Base-by-base conservation (phyloP, 1,140 invertebrate genomes). In the Neodiprion virginianus region DNA sequence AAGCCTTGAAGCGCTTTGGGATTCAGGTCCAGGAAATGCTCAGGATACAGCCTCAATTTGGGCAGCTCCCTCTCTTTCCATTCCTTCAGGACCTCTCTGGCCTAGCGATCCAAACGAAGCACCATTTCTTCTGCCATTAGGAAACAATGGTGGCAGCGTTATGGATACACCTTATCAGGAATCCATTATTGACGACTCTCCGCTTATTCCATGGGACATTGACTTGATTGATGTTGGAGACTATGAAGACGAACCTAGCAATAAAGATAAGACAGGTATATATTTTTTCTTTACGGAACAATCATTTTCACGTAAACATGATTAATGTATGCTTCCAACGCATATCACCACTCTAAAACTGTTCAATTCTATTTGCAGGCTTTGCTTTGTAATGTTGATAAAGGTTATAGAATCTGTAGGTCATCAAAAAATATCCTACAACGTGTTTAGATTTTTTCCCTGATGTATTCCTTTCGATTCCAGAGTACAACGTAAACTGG, bases 1-100 rank as follows among this genome's bases (percentile, higher is more conserved):
- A 66, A 92, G 89, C 80, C 87, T 93, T n/a, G 91, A 93, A 81
- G 91, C 92, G 47, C 82, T 93, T 53, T 93, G 92, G 92, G 86
- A 87, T 69, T 84, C 81, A 70, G 85, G 86, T 71, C 80, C 85
- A 11, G 84, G 86, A 40, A 87, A 86, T 77, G 82, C 82, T 28
- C 85, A 84, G 28, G 84, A 84, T 65, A 82, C 80, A 61, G 82
- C 87, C 78, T 87, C 87, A 61, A 88, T 88, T 71, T 88, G 87
- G 87, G 86, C 86, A 76, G 87, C 87, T 75, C 87, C 87, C 47
- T 85, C 86, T 61, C 79, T 88, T 21, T 88, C 87, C 14, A 85
- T 88, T 78, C 87, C 86, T 61, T 84, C 85, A 74, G 81, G 82
- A 78, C 85, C 86, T 69, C 79, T 84, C 48, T 88, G 87, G 87